Evolutionary conservation across 2,113 vertebrate species (phyloP), one percentile per base, ranked within the genome.

Genomic region (Sciurus niger): DNA sequence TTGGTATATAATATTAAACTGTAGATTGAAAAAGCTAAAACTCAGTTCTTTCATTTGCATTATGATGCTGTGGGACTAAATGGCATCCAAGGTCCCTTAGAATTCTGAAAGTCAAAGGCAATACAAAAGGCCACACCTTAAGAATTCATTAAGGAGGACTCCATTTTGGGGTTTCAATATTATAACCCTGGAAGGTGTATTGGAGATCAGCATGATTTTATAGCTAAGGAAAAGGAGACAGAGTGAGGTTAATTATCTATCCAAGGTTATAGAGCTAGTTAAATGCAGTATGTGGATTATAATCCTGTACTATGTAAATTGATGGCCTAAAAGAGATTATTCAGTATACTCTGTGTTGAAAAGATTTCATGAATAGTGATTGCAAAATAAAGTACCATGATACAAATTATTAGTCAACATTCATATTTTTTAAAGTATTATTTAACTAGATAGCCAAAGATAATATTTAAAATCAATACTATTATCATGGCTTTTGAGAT

Each of bases 11-110:
- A 79, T 63, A 74, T 74, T 70, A 55, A 89, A 11, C 4, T 74
- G n/a, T 80, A 70, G 17, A 46, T 93, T 84, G 79, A 94, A 84
- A 96, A 1, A 11, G 7, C 30, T 92, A 87, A 93, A 68, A 73
- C 28, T 90, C 89, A 90, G 16, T 73, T 96, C 8, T 83, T 4
- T 86, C 22, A 55, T 92, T 94, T 94, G 51, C 28, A 73, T 86
- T 86, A 95, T 60, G 74, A 92, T 0, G n/a, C 7, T 8, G 30
- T 65, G 86, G 40, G 6, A 78, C 37, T 86, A 67, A 51, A 91
- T 37, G 51, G 3, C 20, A 74, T 53, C 18, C n/a, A 77, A 68
- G 2, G 6, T 53, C n/a, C 3, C 53, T 83, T 51, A 65, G 8
- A 68, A 37, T 9, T 58, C 43, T 46, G 60, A 94, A 94, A 85